Conservation (phyloP, 2,797 vertebrate genomes). For the Trichosurus vulpecula region DNA sequence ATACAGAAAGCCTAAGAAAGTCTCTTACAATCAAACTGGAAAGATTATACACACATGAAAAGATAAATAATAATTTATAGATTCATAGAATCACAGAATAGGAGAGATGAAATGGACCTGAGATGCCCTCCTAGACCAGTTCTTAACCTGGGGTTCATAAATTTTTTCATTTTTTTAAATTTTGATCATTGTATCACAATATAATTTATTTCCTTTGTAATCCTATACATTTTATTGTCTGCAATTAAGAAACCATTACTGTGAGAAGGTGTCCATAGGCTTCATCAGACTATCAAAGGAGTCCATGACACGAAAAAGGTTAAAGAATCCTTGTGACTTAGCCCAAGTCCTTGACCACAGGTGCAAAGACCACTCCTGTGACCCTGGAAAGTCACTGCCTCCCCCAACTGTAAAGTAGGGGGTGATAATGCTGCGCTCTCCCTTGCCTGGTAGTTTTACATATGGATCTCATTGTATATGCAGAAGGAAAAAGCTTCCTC, state of each 20-base stretch:
- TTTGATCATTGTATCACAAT: neutral
- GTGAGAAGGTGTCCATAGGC: neutral
- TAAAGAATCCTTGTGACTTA: neutral
- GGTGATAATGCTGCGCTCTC: neutral
- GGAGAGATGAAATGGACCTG: neutral
- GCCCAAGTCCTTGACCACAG: neutral
- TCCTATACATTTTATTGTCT: neutral
- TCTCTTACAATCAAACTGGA: neutral
- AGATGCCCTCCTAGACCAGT: neutral
- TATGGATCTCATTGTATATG: neutral
- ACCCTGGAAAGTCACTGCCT: neutral
- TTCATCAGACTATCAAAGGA: neutral
- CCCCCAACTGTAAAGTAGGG: too few relatives aligned
- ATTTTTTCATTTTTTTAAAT: neutral
- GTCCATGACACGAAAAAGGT: neutral
- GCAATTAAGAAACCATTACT: neutral
- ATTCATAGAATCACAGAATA: neutral
- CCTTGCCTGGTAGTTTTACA: neutral
- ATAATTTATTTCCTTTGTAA: neutral
- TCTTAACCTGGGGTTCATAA: neutral
- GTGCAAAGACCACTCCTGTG: neutral
- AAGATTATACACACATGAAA: neutral
- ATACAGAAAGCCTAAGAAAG: neutral
- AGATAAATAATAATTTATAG: neutral
- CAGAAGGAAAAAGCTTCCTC: neutral